Percentiles rank a stretch among this genome's conserved stretches.
Evolutionary conservation across 1,140 invertebrate genomes (phyloP).

Genomic region (Tetramorium parvispinum): DNA sequence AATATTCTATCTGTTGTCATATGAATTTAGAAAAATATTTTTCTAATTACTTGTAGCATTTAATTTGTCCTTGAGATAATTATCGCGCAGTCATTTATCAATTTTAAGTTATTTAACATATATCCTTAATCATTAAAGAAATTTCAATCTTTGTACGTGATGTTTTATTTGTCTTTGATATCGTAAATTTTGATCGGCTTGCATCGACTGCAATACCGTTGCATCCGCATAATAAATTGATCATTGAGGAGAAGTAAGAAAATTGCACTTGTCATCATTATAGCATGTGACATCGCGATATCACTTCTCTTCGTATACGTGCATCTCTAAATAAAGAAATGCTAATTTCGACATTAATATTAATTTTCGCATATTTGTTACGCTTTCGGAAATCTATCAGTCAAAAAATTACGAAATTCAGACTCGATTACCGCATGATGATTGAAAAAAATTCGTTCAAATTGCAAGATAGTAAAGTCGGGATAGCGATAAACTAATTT

Average conservation of each 20-base stretch:
- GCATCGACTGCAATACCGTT: neutral
- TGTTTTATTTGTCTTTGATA: constrained; percentile 10
- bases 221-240: constrained; percentile 23
- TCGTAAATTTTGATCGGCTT: neutral
- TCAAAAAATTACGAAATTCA: constrained; percentile 5
- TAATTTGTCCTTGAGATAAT: neutral
- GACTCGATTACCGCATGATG: neutral
- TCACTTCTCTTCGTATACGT: neutral
- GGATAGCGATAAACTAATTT: neutral
- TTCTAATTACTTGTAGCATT: neutral
- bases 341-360: constrained; percentile 17
- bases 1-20: neutral
- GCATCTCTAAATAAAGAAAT: neutral
- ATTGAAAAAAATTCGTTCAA: constrained; percentile 12
- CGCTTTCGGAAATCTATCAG: constrained; percentile 5
- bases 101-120: neutral
- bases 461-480: neutral
- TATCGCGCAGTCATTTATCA: neutral
- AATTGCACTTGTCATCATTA: constrained; percentile 28
- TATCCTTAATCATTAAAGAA: neutral
- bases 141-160: neutral
- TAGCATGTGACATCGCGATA: neutral
- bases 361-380: constrained; percentile 34
- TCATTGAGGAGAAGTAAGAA: neutral
- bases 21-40: neutral